These are phyloP conservation scores for Drosophila yakuba DNA, from an alignment of 1,140 invertebrate species.

Conservation along the genomic window DNA sequence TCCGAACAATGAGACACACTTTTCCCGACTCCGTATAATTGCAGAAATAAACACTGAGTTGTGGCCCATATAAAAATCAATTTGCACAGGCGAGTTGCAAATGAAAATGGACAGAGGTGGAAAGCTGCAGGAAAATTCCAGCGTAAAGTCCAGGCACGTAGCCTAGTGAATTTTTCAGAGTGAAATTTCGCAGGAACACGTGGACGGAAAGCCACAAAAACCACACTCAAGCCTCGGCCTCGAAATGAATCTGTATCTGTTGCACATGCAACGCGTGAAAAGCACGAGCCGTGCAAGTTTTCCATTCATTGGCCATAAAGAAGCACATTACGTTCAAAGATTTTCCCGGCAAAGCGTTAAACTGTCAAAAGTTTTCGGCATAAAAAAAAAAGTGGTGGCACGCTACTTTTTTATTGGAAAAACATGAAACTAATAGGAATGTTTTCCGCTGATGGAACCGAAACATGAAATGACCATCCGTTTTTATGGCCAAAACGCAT, in stretches of 20 bases:
- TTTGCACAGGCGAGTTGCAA: slow-evolving; percentile 18
- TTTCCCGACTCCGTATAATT: slow-evolving; percentile 32
- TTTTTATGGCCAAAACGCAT: slow-evolving; percentile 32
- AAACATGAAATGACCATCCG: slow-evolving; percentile 12
- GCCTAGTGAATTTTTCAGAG: slow-evolving; percentile 11
- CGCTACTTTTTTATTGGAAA: slow-evolving; percentile 8
- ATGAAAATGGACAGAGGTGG: slow-evolving; percentile 22
- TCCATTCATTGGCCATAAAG: slow-evolving; percentile 73
- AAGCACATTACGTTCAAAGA: slow-evolving; percentile 43
- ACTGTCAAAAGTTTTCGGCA: slow-evolving; percentile 61
- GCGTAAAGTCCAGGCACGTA: slow-evolving; percentile 30
- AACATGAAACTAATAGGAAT: slow-evolving; percentile 30
- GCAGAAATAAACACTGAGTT: slow-evolving; percentile 51
- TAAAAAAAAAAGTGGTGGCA: slow-evolving; percentile 28
- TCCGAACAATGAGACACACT: slow-evolving; percentile 21
- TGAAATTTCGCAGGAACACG: slow-evolving; percentile 5
- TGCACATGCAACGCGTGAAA: slow-evolving; percentile 49
- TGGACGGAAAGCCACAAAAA: slow-evolving; percentile 43
- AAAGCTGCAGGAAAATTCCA: slow-evolving; percentile 25
- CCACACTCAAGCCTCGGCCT: slow-evolving; percentile 13
- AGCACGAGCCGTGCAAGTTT: slow-evolving; percentile 45
- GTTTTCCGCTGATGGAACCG: slow-evolving; percentile 9
- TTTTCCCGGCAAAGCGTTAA: slow-evolving; percentile 38
- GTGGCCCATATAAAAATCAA: slow-evolving; percentile 54
- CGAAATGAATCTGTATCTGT: slow-evolving; percentile 49